Evolutionary conservation across 2,113 vertebrate species (phyloP), one percentile per base, ranked within the genome.

Genomic region (Corythornis vintsioides): DNA sequence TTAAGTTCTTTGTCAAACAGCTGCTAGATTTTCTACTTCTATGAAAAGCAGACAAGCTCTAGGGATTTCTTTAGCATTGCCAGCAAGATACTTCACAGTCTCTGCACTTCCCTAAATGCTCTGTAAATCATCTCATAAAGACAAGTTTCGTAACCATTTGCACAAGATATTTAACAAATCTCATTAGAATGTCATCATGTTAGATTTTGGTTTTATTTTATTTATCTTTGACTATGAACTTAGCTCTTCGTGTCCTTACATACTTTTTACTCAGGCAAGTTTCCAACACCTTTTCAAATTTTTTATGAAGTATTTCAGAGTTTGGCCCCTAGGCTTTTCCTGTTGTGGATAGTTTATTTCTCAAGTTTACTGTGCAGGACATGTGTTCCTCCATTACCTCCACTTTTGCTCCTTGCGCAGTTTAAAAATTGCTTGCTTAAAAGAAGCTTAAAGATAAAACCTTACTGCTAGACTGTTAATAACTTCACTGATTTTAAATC

Each of bases 1-100:
- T 93, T 63, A 69, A 94, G 94, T 94, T 94, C 69, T 91, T 94
- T 81, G 78, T 67, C 76, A 92, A 57, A 60, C 71, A 96, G 77
- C 73, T 95, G 86, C 42, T 95, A 65, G 31, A 93, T 76, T 82
- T 76, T 69, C 31, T 80, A 77, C 63, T 83, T 87, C 88, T 77
- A 38, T 26, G 84, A 91, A 89, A 56, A 85, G 74, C 63, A 96
- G 67, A 88, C 66, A 91, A 76, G 56, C 85, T 91, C 75, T 67
- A 83, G 64, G 28, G 60, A 92, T 48, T 92, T 73, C 50, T 83
- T 78, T 21, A 83, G 38, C 48, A 52, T 63, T 87, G 89, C 59
- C 80, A 95, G 63, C 48, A 89, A 94, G 45, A 83, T 90, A 88
- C 70, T 43, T 63, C 78, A 82, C 26, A 57, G 20, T 61, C 91